These are phyloP conservation scores for Setophaga coronata DNA, from an alignment of 2,113 vertebrate genomes.

Conservation along the genomic window DNA sequence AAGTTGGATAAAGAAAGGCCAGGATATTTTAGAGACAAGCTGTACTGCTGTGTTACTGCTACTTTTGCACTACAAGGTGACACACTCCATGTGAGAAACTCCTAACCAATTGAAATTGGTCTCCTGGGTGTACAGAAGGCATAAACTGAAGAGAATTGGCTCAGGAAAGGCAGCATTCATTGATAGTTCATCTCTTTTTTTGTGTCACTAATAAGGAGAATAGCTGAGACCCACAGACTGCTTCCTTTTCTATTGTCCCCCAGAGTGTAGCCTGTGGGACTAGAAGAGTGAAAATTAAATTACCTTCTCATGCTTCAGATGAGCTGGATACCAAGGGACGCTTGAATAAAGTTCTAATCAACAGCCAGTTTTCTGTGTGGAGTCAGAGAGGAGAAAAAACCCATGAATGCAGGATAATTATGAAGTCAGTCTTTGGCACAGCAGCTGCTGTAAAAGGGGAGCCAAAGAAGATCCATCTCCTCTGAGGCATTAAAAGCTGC, in stretches of 20 bases:
- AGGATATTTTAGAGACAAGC: not conserved
- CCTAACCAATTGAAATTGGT: not conserved
- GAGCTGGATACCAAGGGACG: slow-evolving; percentile 26
- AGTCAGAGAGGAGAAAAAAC: not conserved
- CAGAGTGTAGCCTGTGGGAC: not conserved
- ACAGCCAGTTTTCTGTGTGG: not conserved
- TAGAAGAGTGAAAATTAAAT: slow-evolving; percentile 48
- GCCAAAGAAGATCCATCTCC: not conserved
- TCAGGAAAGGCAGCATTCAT: not conserved
- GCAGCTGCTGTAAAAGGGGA: not conserved
- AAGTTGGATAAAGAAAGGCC: not conserved
- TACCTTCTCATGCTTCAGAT: slow-evolving; percentile 45
- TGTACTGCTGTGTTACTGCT: not conserved
- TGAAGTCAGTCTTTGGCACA: not conserved
- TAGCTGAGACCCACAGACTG: not conserved
- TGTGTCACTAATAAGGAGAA: not conserved
- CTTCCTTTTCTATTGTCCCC: slow-evolving; percentile 2
- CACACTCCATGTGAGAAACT: not conserved
- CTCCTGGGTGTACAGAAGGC: not conserved
- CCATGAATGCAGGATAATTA: not conserved
- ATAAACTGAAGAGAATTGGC: not conserved
- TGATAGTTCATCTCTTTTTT: not conserved
- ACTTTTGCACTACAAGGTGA: not conserved
- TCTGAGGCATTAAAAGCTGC: not conserved
- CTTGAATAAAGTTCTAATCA: slow-evolving; percentile 45